Evolutionary conservation across 2,797 vertebrate species (phyloP), one percentile per base, ranked within the genome.

Genomic region (Spatula clypeata): DNA sequence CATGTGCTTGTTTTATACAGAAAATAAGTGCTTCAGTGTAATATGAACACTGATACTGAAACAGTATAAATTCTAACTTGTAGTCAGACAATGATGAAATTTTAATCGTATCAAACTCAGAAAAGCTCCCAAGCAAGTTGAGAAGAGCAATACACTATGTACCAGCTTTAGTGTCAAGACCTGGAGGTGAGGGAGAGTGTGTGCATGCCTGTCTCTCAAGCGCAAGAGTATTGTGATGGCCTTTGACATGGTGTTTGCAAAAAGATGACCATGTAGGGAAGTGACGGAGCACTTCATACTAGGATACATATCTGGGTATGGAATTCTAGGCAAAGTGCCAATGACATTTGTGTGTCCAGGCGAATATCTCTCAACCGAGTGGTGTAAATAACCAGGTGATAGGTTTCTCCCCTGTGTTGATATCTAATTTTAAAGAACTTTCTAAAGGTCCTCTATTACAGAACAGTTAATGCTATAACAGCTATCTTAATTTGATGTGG

Each of bases 211-310:
- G 74, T 93, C 86, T 95, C 89, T 96, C 91, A 74, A 91, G 95
- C 65, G 65, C 88, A 87, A 77, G 93, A 80, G 92, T 49, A 26
- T 86, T 93, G 79, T 0, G 95, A 96, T 97, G 96, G 97, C 98
- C 98, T 98, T 97, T 98, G 97, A 97, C 98, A 98, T 95, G 94
- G 90, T 98, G 97, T 98, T 98, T 97, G 96, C 95, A 96, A 96
- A 98, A 98, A 98, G 98, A 98, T 98, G 98, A 89, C 99, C 99
- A 98, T 99, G 98, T 99, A 99, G 98, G 99, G 99, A 98, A 98
- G 98, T 91, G 88, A 93, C 96, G 92, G 94, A 97, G 97, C 97
- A 96, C 97, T 97, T 97, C 96, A 86, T 92, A 57, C 81, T 84
- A 32, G 98, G 97, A 96, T 97, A 40, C 94, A 96, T 97, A 97